Conservation (phyloP, 2,113 vertebrate species). For the Salvelinus namaycush region DNA sequence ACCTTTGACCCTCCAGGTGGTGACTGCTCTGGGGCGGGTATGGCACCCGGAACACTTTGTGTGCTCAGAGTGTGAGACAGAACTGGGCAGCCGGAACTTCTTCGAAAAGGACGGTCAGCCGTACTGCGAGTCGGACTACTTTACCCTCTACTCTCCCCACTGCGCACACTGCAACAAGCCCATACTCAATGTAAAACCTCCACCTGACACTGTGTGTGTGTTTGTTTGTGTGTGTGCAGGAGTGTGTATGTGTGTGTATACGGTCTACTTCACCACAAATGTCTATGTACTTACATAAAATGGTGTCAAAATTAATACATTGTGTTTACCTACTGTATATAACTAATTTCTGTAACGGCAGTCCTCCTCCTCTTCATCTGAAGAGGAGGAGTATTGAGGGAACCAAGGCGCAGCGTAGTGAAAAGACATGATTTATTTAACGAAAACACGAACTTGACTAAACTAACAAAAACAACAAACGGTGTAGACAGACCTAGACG, state of each 20-base stretch:
- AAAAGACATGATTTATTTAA: too few species aligned
- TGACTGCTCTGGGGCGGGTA: slow-evolving; percentile 84
- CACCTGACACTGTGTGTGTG: slow-evolving; percentile 4
- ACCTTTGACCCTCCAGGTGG: slow-evolving; percentile 74
- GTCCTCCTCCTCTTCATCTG: too few species aligned
- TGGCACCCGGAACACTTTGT: slow-evolving; percentile 94
- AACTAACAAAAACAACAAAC: too few species aligned
- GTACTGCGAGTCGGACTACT: slow-evolving; percentile 91
- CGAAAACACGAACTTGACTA: too few species aligned
- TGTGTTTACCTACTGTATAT: not conserved
- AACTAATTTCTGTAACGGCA: too few species aligned
- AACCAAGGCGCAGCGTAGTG: too few species aligned
- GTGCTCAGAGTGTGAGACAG: slow-evolving; percentile 82
- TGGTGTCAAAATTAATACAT: too few species aligned
- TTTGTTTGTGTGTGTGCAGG: not conserved
- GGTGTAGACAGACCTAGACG: too few species aligned
- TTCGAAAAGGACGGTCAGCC: slow-evolving; percentile 90
- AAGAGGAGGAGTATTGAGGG: too few species aligned
- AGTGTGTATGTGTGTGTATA: not conserved
- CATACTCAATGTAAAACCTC: slow-evolving; percentile 82
- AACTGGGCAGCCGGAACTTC: slow-evolving; percentile 88
- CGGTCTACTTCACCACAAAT: not conserved
- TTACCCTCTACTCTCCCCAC: slow-evolving; percentile 86
- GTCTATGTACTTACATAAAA: not conserved
- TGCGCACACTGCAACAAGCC: slow-evolving; percentile 88